A percentile compares a stretch with the other conserved stretches of the same genome.
Evolutionary conservation across 2,888 invertebrate genomes (phyloP).

Genomic region (Ophion slaviceki): DNA sequence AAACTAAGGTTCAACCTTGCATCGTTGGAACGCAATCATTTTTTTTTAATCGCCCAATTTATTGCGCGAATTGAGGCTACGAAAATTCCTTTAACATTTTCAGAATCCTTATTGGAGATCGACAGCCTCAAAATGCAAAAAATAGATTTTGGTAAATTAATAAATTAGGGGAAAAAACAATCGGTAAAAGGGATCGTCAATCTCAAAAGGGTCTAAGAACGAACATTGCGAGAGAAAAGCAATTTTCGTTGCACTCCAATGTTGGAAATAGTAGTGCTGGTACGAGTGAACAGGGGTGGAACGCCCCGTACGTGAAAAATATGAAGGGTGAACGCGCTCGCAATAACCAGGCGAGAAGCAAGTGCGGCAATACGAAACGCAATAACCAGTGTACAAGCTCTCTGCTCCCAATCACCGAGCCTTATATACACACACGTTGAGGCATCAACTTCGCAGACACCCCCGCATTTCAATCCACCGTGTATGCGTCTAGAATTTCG

Average conservation of each 20-base stretch:
- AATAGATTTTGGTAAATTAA: neutral
- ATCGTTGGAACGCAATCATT: neutral
- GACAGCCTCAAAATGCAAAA: neutral
- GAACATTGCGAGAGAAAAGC: no score
- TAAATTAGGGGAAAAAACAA: no score
- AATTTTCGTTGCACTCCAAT: no score
- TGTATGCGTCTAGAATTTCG: neutral
- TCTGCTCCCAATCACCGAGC: conserved; percentile 24
- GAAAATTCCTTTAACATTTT: neutral
- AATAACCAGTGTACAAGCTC: conserved; percentile 59
- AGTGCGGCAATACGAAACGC: conserved; percentile 48
- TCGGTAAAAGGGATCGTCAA: no score
- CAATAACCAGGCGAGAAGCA: conserved; percentile 45
- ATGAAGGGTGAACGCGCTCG: conserved; percentile 42
- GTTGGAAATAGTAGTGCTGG: no score
- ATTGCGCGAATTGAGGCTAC: neutral
- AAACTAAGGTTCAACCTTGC: neutral
- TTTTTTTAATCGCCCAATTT: neutral
- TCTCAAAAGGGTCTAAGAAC: no score
- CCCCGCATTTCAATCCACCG: conserved; percentile 26
- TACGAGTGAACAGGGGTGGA: neutral
- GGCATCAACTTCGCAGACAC: conserved; percentile 24
- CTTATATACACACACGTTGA: conserved; percentile 18
- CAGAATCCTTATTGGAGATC: neutral
- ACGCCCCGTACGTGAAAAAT: conserved; percentile 3